Base-by-base conservation (phyloP, 2,113 vertebrate genomes). In the Pterocles orientalis region DNA sequence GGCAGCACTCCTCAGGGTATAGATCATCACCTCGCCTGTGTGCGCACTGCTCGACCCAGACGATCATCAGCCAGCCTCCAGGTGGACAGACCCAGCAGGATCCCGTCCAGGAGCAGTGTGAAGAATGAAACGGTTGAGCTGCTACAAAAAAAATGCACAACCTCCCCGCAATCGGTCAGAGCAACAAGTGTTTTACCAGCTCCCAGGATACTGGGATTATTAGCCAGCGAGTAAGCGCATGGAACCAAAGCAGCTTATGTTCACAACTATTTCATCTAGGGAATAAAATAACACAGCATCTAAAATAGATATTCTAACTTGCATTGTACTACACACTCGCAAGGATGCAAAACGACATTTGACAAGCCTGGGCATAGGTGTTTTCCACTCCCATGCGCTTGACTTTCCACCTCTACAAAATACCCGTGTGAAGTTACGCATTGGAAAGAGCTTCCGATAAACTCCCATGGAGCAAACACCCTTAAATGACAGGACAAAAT, bases 21-120 rank as follows among this genome's bases (percentile, higher is more conserved):
- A 92, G 76, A 84, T 34, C 86, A 48, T 36, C 72, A n/a, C 51
- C 86, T 91, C 81, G 43, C 83, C 33, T 3, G 1, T 1, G 28
- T 4, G 28, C 1, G 0, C 11, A 7, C 24, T 6, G 50, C 39
- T 69, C 2, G 0, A 73, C 16, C 34, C 54, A 45, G 19, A 18
- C 4, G 3, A 78, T 10, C 50, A 72, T 13, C 85, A 60, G 48
- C 61, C 43, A 18, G 29, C 26, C 39, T 73, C 75, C 50, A 69
- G 84, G 58, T 18, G 33, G 36, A 48, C 20, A 48, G 47, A 79
- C 58, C 24, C 71, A 51, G 53, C 62, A 65, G 58, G 54, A 82
- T 21, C 60, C 51, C 86, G 51, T 18, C 85, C 71, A 72, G 29
- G 17, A 61, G 62, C 54, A 83, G 78, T 5, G 1, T 4, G 29